Base-by-base conservation (phyloP, 2,797 vertebrate genomes). In the Eurystomus glaucurus region DNA sequence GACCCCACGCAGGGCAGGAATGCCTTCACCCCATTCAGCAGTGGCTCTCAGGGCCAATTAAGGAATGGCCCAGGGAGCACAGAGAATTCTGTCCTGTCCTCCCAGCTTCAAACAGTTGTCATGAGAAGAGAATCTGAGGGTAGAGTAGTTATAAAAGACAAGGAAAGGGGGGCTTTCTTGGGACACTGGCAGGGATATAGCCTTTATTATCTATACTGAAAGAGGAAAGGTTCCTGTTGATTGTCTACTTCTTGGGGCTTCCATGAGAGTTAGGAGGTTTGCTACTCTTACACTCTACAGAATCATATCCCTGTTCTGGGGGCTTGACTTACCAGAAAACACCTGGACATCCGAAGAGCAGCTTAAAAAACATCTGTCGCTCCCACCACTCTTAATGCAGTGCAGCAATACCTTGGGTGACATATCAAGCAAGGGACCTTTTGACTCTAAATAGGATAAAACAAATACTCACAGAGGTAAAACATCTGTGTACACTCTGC, bases 331-430 rank as follows among this genome's bases (percentile, higher is more conserved):
- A 99, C 99, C 99, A 95, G 99, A 99, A 95, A 98, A 99, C 81
- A 99, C 98, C 77, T 98, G 99, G 97, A 99, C 98, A 98, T 99
- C 99, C 1, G 99, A 99, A 97, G 98, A 99, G 97, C 99, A 99
- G 92, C 98, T 99, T 97, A 99, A 98, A 97, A 99, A 99, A 97
- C 99, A 99, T 95, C 98, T 99, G 90, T 99, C 99, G 25, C 98
- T 99, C 97, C 99, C 99, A 71, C 98, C 99, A 96, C 98, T 99
- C 98, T 99, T 99, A 94, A 98, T 97, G 97, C 99, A 99, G 97
- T 98, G 99, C 97, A 99, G 98, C 68, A 98, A 98, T 82, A 99
- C 98, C 92, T 98, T 99, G 93, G 99, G 98, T 90, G 98, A 97
- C 83, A 96, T 90, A 57, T 98, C 96, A 88, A 98, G 93, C 88